A percentile compares a stretch with the other conserved stretches of the same genome.
phyloP scores from a whole-genome alignment of 2,797 vertebrate genomes.

The Aphelocoma californica region DNA sequence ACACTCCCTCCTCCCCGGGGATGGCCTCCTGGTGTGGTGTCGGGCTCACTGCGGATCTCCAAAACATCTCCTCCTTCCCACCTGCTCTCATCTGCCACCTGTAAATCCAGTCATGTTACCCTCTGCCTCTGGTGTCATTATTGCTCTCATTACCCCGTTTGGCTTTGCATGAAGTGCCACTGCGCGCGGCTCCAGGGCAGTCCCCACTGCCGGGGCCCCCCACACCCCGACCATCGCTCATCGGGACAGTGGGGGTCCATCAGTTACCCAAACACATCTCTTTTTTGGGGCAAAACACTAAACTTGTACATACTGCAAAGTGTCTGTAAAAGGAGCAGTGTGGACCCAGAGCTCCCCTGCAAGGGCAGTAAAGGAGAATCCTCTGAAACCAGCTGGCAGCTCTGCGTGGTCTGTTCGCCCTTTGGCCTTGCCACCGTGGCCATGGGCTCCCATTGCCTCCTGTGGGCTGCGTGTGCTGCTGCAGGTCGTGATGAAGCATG shows the following conservation, averaged over 20 bases:
- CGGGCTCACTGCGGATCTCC: background rate
- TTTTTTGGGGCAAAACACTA: slow-evolving; percentile 58
- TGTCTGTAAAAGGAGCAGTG: slow-evolving; percentile 38
- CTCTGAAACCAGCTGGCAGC: background rate
- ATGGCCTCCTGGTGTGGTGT: background rate
- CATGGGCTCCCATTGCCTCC: rapidly evolving
- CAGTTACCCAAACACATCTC: background rate
- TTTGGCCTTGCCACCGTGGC: rapidly evolving
- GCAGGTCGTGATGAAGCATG: rapidly evolving
- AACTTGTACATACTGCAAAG: slow-evolving; percentile 15
- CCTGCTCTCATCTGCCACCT: slow-evolving; percentile 3
- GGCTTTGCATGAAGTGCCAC: slow-evolving; percentile 26
- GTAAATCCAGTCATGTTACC: slow-evolving; percentile 12
- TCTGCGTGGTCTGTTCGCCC: slow-evolving; percentile 17
- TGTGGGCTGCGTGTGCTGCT: rapidly evolving
- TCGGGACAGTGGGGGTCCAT: background rate
- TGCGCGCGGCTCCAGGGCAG: background rate
- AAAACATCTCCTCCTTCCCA: background rate
- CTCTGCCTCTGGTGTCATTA: background rate
- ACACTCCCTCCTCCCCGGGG: background rate
- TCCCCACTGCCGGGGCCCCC: background rate
- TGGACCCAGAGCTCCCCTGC: background rate
- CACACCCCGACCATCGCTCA: background rate
- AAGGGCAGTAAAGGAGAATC: slow-evolving; percentile 60
- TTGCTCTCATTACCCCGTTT: slow-evolving; percentile 31